These are phyloP conservation scores for Trichoplusia ni DNA, from an alignment of 1,140 invertebrate species.

Conservation along the genomic window DNA sequence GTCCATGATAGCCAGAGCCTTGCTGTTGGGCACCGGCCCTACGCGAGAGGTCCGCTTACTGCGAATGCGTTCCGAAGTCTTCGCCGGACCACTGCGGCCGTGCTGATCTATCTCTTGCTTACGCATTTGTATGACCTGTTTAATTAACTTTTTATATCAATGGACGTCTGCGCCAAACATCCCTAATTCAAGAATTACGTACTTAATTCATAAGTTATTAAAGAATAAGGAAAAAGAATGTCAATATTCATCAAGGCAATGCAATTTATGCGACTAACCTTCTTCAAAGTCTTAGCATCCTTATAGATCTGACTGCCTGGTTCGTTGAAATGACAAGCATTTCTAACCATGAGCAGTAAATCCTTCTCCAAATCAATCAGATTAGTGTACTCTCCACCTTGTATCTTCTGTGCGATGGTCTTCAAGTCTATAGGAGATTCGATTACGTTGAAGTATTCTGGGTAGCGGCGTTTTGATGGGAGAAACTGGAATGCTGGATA, in stretches of 20 bases:
- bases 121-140: conserved; percentile 83
- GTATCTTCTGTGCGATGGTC: conserved; percentile 95
- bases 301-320: conserved; percentile 98
- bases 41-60: conserved; percentile 68
- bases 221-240: too few species aligned
- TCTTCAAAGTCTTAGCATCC: conserved; percentile 94
- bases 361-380: conserved; percentile 95
- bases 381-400: conserved; percentile 88
- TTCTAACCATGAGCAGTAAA: conserved; percentile 94
- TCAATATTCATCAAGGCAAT: too few species aligned
- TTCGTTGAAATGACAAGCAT: conserved; percentile 98
- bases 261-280: conserved; percentile 82
- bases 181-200: neutral
- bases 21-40: conserved; percentile 61
- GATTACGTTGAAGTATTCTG: conserved; percentile 98
- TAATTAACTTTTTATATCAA: conserved; percentile 47
- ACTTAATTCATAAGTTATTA: too few species aligned
- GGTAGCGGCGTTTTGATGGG: conserved; percentile 95
- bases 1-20: conserved; percentile 73
- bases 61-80: conserved; percentile 83
- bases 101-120: conserved; percentile 86
- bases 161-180: neutral
- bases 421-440: conserved; percentile 97
- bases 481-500: conserved; percentile 94
- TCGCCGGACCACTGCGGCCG: conserved; percentile 75